phyloP scores from a whole-genome alignment of 30 jellyfish, hydroid and myxozoan genomes.

The Hydra vulgaris region DNA sequence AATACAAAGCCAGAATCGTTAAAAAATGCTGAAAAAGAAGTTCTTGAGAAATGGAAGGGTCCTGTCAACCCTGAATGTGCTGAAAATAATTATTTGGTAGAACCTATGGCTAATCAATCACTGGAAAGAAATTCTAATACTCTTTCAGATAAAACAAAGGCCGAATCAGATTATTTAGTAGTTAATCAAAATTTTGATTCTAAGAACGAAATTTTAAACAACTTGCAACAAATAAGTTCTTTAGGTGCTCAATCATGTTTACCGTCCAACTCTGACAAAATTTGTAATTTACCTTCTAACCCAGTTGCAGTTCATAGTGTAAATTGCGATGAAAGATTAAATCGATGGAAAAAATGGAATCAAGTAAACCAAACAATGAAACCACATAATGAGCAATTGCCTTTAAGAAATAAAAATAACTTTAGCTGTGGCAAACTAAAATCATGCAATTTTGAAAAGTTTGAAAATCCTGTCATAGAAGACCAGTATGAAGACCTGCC shows the following conservation, averaged over 20 bases:
- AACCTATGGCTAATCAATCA: neutral
- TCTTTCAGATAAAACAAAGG: neutral
- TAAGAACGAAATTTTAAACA: too few species aligned
- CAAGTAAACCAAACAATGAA: too few species aligned
- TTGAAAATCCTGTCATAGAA: neutral
- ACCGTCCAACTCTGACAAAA: too few species aligned
- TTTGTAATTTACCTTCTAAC: too few species aligned
- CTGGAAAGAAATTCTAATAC: neutral
- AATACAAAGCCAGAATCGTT: constrained; percentile 2
- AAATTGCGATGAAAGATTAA: too few species aligned
- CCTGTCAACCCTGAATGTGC: constrained; percentile 25
- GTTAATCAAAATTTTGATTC: too few species aligned
- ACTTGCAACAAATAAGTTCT: too few species aligned
- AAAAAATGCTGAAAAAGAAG: constrained; percentile 1
- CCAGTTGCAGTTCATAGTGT: too few species aligned
- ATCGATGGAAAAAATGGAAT: too few species aligned
- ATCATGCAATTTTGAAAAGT: neutral
- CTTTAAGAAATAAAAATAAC: too few species aligned
- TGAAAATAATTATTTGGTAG: neutral
- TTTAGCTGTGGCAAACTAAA: neutral
- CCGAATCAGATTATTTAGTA: neutral
- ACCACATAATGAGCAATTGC: too few species aligned
- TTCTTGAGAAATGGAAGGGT: constrained; percentile 23
- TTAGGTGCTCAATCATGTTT: too few species aligned
- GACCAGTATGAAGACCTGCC: neutral